Evolutionary conservation across 2,888 invertebrate genomes (phyloP), one percentile per base, ranked within the genome.

Genomic region (Drosophila stalkeri): DNA sequence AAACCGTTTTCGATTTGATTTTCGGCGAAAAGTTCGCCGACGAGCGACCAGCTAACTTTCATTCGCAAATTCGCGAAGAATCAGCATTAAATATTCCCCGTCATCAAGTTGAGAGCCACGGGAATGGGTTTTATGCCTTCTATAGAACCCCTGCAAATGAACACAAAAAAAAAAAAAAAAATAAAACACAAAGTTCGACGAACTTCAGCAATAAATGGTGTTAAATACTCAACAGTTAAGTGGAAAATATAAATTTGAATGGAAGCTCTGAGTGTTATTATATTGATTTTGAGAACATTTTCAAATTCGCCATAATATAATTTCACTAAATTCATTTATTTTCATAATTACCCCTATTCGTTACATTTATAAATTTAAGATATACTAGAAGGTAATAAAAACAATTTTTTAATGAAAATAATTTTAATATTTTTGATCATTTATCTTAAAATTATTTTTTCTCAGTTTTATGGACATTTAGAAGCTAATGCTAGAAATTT

Each of bases 31-130:
- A 77, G 71, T 82, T 85, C 80, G 85, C 72, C 78, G 73, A 54
- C 62, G 23, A 66, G 27, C 37, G 16, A 18, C 14, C 55, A 57
- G 61, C 65, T 41, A 77, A 88, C 86, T 88, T 86, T 88, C 88
- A 81, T 86, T 81, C 74, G 51, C 68, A 39, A 75, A 75, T 88
- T 85, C 64, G 66, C 54, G 74, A 76, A 57, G 64, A 74, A 73
- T 88, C 85, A 86, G 85, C 85, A 80, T 16, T 77, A 72, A 72
- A 71, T 73, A 62, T 55, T 70, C 75, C 46, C 35, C 65, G 82
- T 79, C 85, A 85, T 82, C 87, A 85, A 70, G 63, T 78, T 57
- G 47, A 44, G 64, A 51, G 44, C 46, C 44, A 64, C 59, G 69
- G 51, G 79, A 68, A 76, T 62, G 66, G 51, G 54, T 71, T 54